phyloP scores from a whole-genome alignment of 1,140 invertebrate genomes.

The Heliconius hermathena region DNA sequence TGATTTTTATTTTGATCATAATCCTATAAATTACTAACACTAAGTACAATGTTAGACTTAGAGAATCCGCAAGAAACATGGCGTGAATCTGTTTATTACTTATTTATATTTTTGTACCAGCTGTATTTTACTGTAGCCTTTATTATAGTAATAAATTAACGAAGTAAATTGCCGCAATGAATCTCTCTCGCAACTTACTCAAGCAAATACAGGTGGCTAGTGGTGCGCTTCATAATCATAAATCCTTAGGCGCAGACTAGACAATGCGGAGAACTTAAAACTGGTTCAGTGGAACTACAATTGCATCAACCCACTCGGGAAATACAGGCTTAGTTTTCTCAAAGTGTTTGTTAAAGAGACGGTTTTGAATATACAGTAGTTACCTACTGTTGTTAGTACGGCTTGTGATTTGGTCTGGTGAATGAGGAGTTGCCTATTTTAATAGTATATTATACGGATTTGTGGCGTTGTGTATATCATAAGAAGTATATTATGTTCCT shows the following conservation, averaged over 20 bases:
- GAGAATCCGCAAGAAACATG: neutral
- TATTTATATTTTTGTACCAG: slow-evolving; percentile 24
- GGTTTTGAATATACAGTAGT: neutral
- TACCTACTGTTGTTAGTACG: neutral
- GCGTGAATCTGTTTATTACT: neutral
- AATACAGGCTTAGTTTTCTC: slow-evolving; percentile 18
- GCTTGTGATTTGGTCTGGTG: too few relatives aligned
- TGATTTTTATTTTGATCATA: too few relatives aligned
- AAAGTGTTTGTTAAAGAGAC: slow-evolving; percentile 11
- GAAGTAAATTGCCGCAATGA: slow-evolving; percentile 29
- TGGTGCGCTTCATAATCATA: slow-evolving; percentile 32
- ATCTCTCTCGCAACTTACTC: slow-evolving; percentile 32
- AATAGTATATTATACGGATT: too few relatives aligned
- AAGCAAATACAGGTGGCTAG: slow-evolving; percentile 33
- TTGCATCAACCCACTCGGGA: slow-evolving; percentile 1
- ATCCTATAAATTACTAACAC: too few relatives aligned
- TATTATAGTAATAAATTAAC: slow-evolving; percentile 35
- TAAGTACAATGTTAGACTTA: neutral
- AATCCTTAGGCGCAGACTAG: slow-evolving; percentile 24
- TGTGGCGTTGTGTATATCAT: too few relatives aligned
- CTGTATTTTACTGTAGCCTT: slow-evolving; percentile 15
- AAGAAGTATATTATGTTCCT: too few relatives aligned
- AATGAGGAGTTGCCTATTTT: too few relatives aligned
- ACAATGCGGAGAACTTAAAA: slow-evolving; percentile 17
- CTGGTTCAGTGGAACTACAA: slow-evolving; percentile 9